These are phyloP conservation scores for Selenia dentaria DNA, from an alignment of 2,888 invertebrate genomes.

Conservation along the genomic window DNA sequence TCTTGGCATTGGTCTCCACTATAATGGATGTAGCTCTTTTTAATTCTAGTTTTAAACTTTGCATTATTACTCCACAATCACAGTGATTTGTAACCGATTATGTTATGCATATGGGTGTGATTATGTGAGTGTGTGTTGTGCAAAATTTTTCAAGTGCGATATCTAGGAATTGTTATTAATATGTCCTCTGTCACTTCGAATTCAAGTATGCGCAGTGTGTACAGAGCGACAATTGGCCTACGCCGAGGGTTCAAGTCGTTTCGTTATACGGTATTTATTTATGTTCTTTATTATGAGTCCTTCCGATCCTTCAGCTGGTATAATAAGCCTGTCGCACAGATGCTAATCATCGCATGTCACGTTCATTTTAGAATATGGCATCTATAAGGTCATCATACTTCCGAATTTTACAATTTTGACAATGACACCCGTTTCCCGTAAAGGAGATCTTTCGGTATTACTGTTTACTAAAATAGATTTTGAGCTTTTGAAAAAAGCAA, in stretches of 20 bases:
- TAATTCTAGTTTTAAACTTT: conserved; percentile 41
- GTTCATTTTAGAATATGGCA: not conserved
- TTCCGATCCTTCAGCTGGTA: conserved; percentile 25
- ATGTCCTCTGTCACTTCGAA: conserved; percentile 80
- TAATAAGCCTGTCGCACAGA: conserved; percentile 31
- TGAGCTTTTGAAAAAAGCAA: too few species aligned
- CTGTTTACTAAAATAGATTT: too few species aligned
- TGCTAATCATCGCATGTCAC: not conserved
- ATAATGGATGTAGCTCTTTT: conserved; percentile 69
- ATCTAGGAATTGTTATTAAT: conserved; percentile 50
- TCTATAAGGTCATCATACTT: too few species aligned
- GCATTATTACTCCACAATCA: conserved; percentile 26
- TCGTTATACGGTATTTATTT: conserved; percentile 75
- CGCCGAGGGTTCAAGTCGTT: conserved; percentile 79
- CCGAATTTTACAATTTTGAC: too few species aligned
- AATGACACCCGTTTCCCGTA: too few species aligned
- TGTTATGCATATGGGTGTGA: conserved; percentile 56
- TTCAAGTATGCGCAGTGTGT: conserved; percentile 77
- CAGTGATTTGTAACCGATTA: conserved; percentile 42
- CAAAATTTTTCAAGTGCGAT: conserved; percentile 20
- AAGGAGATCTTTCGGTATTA: too few species aligned
- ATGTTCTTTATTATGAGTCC: conserved; percentile 32
- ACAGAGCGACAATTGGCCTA: conserved; percentile 75
- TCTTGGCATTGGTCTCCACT: conserved; percentile 66
- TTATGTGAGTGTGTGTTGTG: conserved; percentile 19